These are phyloP conservation scores for Intellagama lesueurii DNA, from an alignment of 2,797 vertebrate species.

Conservation along the genomic window DNA sequence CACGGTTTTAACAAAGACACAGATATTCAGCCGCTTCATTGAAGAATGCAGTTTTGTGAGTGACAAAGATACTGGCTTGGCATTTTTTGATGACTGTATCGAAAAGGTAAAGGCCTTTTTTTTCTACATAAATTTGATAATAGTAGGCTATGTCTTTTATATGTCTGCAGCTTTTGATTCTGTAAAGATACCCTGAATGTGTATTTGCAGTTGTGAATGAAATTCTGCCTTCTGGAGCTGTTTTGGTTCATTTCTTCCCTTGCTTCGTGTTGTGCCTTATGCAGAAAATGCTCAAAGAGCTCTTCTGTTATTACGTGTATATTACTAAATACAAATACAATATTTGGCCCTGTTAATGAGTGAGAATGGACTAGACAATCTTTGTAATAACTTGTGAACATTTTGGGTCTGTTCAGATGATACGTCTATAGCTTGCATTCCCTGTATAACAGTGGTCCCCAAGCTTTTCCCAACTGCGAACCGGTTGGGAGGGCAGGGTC, in stretches of 20 bases:
- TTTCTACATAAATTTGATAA: not conserved
- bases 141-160: not conserved
- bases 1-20: constrained; percentile 93
- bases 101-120: constrained; percentile 90
- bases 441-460: no score
- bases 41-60: constrained; percentile 99
- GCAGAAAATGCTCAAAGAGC: constrained; percentile 3
- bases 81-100: constrained; percentile 98
- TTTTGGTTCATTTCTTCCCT: constrained; percentile 18
- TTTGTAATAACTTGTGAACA: not conserved
- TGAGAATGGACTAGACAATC: not conserved
- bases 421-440: not conserved
- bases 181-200: not conserved
- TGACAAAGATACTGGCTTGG: constrained; percentile 98
- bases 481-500: no score
- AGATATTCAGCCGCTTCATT: constrained; percentile 98
- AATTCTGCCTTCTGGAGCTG: not conserved
- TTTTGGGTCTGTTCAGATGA: not conserved
- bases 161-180: not conserved
- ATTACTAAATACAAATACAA: not conserved
- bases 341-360: not conserved
- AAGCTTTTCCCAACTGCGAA: no score
- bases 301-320: not conserved
- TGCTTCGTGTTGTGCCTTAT: constrained; percentile 9
- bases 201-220: not conserved